phyloP scores from a whole-genome alignment of 2,888 invertebrate genomes.

The Parapristionchus giblindavisi region DNA sequence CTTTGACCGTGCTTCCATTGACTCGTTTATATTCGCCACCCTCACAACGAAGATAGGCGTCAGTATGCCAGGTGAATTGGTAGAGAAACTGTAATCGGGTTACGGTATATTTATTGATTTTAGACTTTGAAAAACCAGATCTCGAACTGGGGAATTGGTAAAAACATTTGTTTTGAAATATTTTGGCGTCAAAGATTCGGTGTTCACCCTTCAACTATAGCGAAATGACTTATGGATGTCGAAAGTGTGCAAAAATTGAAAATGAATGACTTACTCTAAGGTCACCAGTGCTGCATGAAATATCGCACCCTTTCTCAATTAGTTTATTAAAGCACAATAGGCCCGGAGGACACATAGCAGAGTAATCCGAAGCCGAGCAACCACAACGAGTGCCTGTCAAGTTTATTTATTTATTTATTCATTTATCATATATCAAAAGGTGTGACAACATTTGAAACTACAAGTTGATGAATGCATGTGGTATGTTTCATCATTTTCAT shows the following conservation, averaged over 20 bases:
- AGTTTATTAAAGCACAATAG: constrained; percentile 11
- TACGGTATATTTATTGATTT: too few relatives aligned
- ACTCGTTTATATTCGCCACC: not conserved
- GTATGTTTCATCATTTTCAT: too few relatives aligned
- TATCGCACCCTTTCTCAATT: constrained; percentile 7
- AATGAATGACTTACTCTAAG: not conserved
- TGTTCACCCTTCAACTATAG: too few relatives aligned
- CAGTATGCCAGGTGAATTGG: constrained; percentile 7
- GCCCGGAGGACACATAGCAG: constrained; percentile 10
- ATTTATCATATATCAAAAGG: not conserved
- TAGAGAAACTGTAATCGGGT: constrained; percentile 1
- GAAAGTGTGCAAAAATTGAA: not conserved
- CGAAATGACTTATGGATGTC: too few relatives aligned
- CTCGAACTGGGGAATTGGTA: too few relatives aligned
- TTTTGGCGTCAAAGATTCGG: too few relatives aligned
- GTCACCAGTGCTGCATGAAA: constrained; percentile 4
- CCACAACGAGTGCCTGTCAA: constrained; percentile 18
- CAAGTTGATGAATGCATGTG: too few relatives aligned
- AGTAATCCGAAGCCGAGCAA: not conserved
- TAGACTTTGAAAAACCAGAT: too few relatives aligned
- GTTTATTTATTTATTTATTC: not conserved
- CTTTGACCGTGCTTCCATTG: not conserved
- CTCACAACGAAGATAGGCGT: not conserved
- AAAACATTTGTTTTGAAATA: not conserved
- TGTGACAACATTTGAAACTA: too few relatives aligned